These are phyloP conservation scores for Pristionchus fissidentatus DNA, from an alignment of 2,888 invertebrate species.

Conservation along the genomic window DNA sequence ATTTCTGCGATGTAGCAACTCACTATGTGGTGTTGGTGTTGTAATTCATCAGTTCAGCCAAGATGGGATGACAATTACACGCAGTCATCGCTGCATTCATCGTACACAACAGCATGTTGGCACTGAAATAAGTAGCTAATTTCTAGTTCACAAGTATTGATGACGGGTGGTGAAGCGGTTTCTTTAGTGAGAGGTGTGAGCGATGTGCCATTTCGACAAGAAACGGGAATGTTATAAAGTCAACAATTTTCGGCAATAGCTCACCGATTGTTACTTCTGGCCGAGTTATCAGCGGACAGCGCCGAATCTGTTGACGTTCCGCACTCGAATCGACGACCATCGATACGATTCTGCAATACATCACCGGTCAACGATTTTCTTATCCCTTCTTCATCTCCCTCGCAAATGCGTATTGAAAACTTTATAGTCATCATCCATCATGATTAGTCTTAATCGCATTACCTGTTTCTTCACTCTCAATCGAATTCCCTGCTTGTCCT, in stretches of 20 bases:
- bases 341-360: conserved; percentile 56
- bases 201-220: too few relatives aligned
- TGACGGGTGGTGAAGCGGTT: too few relatives aligned
- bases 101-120: conserved; percentile 60
- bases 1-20: background rate
- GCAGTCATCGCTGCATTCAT: conserved; percentile 57
- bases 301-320: conserved; percentile 59
- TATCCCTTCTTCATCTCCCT: background rate
- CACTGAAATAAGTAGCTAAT: conserved; percentile 44
- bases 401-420: too few relatives aligned
- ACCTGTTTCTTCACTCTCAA: conserved; percentile 62
- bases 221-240: too few relatives aligned
- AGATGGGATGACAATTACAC: conserved; percentile 62
- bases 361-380: background rate
- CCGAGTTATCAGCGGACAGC: conserved; percentile 55
- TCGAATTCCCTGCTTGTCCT: conserved; percentile 62
- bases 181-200: too few relatives aligned
- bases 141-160: too few relatives aligned
- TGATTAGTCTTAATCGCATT: background rate
- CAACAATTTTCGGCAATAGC: too few relatives aligned
- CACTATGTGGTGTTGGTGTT: conserved; percentile 54
- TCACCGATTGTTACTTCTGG: conserved; percentile 52
- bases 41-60: conserved; percentile 58
- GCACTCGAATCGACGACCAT: conserved; percentile 61
- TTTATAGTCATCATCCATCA: background rate